A percentile compares a stretch with the other conserved stretches of the same genome.
Evolutionary conservation across 1,140 invertebrate species (phyloP).

Genomic region (Drosophila biarmipes): DNA sequence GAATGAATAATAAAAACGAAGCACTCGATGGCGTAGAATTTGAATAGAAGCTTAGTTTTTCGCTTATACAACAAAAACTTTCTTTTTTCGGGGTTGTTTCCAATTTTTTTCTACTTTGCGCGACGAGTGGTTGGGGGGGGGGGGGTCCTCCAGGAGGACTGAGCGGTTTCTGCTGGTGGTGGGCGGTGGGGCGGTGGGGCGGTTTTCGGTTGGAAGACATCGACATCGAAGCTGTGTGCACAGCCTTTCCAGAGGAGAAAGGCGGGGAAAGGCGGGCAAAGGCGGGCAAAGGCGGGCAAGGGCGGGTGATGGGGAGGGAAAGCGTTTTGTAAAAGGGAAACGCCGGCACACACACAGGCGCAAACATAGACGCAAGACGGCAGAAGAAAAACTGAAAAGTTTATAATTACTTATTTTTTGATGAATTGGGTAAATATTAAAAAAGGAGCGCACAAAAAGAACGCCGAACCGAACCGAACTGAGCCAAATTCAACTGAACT

Average conservation of each 20-base stretch:
- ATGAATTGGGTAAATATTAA: slow-evolving; percentile 84
- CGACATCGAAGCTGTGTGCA: slow-evolving; percentile 56
- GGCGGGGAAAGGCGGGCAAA: slow-evolving; percentile 36
- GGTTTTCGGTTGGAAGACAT: slow-evolving; percentile 19
- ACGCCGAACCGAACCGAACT: slow-evolving; percentile 13
- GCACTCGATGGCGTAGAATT: slow-evolving; percentile 83
- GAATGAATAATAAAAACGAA: slow-evolving; percentile 83
- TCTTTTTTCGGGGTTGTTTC: slow-evolving; percentile 83
- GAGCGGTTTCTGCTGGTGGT: slow-evolving; percentile 4
- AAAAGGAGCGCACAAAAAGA: slow-evolving; percentile 51
- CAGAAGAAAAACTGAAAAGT: slow-evolving; percentile 83
- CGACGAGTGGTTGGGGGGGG: neutral
- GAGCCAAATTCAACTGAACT: slow-evolving; percentile 7
- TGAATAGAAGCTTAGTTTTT: slow-evolving; percentile 84
- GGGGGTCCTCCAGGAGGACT: neutral
- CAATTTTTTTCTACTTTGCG: slow-evolving; percentile 73
- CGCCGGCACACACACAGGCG: slow-evolving; percentile 38
- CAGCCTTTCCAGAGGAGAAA: slow-evolving; percentile 36
- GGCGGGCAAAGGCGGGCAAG: slow-evolving; percentile 40
- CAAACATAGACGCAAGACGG: slow-evolving; percentile 66
- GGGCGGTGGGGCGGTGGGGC: neutral
- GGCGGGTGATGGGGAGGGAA: too few relatives aligned
- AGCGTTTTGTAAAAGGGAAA: slow-evolving; percentile 76
- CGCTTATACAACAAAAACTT: slow-evolving; percentile 84
- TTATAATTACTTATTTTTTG: slow-evolving; percentile 84